phyloP scores from a whole-genome alignment of 2,113 vertebrate species.

The Cyphomyrus plagiostoma region DNA sequence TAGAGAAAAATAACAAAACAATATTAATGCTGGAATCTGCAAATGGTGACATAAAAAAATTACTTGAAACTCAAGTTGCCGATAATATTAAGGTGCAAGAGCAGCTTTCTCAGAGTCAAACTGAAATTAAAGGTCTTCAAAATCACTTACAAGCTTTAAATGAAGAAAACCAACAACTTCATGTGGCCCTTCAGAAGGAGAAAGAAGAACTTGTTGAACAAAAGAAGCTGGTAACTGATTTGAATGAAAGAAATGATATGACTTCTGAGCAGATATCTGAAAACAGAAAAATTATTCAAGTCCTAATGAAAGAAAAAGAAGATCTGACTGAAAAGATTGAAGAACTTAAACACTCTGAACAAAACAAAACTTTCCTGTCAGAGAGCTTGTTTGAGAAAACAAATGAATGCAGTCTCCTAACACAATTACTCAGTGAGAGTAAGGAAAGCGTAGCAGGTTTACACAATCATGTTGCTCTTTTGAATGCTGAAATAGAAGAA shows the following conservation, averaged over 20 bases:
- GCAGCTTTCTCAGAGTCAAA: conserved; percentile 42
- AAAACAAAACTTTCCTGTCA: conserved; percentile 52
- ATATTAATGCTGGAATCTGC: conserved; percentile 53
- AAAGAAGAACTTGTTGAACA: conserved; percentile 49
- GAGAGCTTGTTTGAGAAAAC: conserved; percentile 62
- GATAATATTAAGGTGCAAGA: conserved; percentile 52
- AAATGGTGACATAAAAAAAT: conserved; percentile 41
- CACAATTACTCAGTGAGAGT: conserved; percentile 50
- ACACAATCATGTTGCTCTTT: conserved; percentile 46
- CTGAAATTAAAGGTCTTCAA: conserved; percentile 46
- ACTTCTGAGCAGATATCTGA: conserved; percentile 44
- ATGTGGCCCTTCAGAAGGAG: conserved; percentile 42
- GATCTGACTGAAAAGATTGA: conserved; percentile 44
- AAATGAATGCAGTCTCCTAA: conserved; percentile 54
- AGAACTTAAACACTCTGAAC: conserved; percentile 47
- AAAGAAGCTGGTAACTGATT: conserved; percentile 39
- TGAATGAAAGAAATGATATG: conserved; percentile 37
- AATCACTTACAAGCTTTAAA: conserved; percentile 50
- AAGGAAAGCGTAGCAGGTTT: conserved; percentile 50
- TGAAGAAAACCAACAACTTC: conserved; percentile 45
- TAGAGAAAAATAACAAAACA: conserved; percentile 53
- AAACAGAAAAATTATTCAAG: conserved; percentile 40
- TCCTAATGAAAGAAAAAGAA: conserved; percentile 58
- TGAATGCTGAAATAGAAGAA: conserved; percentile 52
- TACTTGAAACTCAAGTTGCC: conserved; percentile 42